Base-by-base conservation (phyloP, 2,888 invertebrate genomes). In the Trachelus iudaicus region DNA sequence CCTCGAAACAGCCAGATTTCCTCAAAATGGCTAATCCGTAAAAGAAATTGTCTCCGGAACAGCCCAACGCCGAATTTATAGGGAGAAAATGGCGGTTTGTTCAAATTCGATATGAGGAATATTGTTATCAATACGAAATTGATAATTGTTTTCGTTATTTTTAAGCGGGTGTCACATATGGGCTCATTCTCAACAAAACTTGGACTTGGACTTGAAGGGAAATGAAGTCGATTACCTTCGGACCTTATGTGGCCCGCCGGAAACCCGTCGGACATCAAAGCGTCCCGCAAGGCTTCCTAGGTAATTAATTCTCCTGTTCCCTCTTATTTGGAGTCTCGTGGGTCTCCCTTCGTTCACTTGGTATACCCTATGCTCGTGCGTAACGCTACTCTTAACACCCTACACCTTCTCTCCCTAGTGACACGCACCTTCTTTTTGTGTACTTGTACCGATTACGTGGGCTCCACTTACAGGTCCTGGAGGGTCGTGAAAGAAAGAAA, bases 251-350 rank as follows among this genome's bases (percentile, higher is more conserved):
- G 82, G 79, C 73, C 80, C 80, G 83, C 81, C 87, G 87, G 90
- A 90, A 89, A 87, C 89, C 88, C 83, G 85, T 85, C 81, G 85
- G 86, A 90, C 89, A 90, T 90, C 90, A 89, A 90, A 90, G 90
- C 86, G 83, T 85, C 83, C 80, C 82, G 83, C 84, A 83, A 85
- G 89, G 88, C 87, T 90, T 90, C 90, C 87, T 83, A 80, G 86
- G 76, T 86, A 86, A 79, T 79, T 79, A 79, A 79, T 79, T 79
- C 79, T 76, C 76, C 69, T 69, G 34, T 34, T 75, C 34, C 56
- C 74, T 71, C 71, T 4, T 34, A n/a, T 69, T 23, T 6, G 56
- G 9, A 23, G 23, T 23, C 23, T 23, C 56, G 9, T 56, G 9
- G 2, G 6, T 35, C 23, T 56, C 56, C 23, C 56, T 23, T 23